Evolutionary conservation across 2,113 vertebrate genomes (phyloP).

Genomic region (Leptocoma aspasia): DNA sequence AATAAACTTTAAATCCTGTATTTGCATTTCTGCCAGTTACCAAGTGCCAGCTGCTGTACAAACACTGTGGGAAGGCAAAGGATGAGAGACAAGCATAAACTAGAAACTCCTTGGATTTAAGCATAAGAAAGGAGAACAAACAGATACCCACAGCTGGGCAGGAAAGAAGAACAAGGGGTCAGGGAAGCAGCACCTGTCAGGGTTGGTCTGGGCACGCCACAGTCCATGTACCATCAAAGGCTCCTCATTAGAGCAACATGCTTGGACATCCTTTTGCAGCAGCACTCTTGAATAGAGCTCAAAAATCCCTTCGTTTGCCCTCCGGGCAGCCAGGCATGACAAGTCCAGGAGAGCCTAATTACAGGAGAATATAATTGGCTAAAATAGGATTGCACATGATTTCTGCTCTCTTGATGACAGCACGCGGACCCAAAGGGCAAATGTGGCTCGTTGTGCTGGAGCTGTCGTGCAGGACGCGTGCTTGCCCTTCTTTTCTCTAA

Average conservation of each 20-base stretch:
- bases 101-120: not conserved
- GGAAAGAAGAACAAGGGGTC: not conserved
- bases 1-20: not conserved
- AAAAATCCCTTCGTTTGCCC: not conserved
- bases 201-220: not conserved
- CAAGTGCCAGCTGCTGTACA: not conserved
- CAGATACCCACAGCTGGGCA: not conserved
- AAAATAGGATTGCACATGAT: constrained; percentile 11
- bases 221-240: not conserved
- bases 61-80: not conserved
- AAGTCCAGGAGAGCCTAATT: not conserved
- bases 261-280: not conserved
- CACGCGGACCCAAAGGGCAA: not conserved
- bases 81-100: not conserved
- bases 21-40: not conserved
- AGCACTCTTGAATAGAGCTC: not conserved
- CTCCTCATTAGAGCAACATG: not conserved
- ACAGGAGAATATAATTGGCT: constrained; percentile 27
- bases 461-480: not conserved
- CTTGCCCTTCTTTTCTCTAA: not conserved
- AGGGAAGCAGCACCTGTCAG: not conserved
- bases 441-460: not conserved
- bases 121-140: not conserved
- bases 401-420: constrained; percentile 19
- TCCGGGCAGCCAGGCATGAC: not conserved